Evolutionary conservation across 2,888 invertebrate species (phyloP).

Genomic region (Germaria angustata): DNA sequence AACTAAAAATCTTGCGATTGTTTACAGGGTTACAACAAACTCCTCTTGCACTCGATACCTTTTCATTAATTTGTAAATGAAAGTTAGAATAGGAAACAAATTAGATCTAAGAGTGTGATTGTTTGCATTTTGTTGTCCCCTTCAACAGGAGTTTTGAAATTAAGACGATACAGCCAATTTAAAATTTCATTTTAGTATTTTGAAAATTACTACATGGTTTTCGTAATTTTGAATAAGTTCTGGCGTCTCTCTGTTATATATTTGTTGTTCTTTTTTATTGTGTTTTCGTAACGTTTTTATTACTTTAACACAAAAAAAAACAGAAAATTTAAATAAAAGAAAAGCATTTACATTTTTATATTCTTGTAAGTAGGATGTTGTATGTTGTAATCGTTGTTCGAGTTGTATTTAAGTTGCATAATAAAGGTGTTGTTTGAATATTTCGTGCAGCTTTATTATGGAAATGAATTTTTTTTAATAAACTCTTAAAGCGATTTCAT

Average conservation of each 20-base stretch:
- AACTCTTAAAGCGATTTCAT: conserved; percentile 57
- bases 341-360: neutral
- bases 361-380: neutral
- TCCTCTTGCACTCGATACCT: too few relatives aligned
- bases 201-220: conserved; percentile 43
- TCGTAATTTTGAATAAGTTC: conserved; percentile 29
- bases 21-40: too few relatives aligned
- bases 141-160: neutral
- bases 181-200: conserved; percentile 13
- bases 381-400: conserved; percentile 17
- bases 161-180: neutral
- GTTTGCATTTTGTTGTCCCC: conserved; percentile 18
- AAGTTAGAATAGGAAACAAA: neutral
- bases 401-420: conserved; percentile 37
- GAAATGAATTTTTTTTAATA: conserved; percentile 52
- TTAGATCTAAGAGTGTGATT: conserved; percentile 28
- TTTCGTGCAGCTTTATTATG: conserved; percentile 52
- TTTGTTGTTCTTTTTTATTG: neutral
- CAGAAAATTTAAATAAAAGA: neutral
- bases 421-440: conserved; percentile 41
- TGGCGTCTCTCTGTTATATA: neutral
- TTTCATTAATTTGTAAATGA: neutral
- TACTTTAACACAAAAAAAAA: neutral
- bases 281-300: conserved; percentile 35
- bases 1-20: too few relatives aligned